These are phyloP conservation scores for Nicator chloris DNA, from an alignment of 2,113 vertebrate species.

Conservation along the genomic window DNA sequence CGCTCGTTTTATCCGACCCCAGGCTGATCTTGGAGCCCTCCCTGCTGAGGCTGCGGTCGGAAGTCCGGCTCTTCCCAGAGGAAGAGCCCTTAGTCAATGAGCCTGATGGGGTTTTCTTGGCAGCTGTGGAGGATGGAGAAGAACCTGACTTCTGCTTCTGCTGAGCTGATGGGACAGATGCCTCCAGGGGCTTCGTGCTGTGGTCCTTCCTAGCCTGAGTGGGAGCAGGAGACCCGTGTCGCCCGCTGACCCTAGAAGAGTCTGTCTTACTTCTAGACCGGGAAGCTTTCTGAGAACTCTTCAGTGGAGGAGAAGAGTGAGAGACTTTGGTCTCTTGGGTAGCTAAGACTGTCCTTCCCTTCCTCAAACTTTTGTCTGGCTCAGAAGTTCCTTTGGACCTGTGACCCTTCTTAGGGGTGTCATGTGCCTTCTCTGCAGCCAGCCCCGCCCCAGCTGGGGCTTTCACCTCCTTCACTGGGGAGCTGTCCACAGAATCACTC, in stretches of 20 bases:
- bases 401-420: slow-evolving; percentile 65
- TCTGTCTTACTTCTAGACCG: slow-evolving; percentile 73
- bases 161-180: slow-evolving; percentile 49
- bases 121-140: slow-evolving; percentile 71
- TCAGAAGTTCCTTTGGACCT: slow-evolving; percentile 73
- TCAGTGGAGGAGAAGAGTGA: slow-evolving; percentile 70
- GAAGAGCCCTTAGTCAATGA: slow-evolving; percentile 66
- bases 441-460: slow-evolving; percentile 67
- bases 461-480: slow-evolving; percentile 85
- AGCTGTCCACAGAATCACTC: slow-evolving; percentile 81
- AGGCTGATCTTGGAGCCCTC: slow-evolving; percentile 86
- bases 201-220: slow-evolving; percentile 78
- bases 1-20: slow-evolving; percentile 70
- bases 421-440: slow-evolving; percentile 72
- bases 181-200: slow-evolving; percentile 56
- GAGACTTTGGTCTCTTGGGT: slow-evolving; percentile 70
- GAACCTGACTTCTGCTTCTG: slow-evolving; percentile 77
- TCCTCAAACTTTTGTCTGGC: slow-evolving; percentile 80
- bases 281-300: slow-evolving; percentile 71
- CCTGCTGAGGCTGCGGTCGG: slow-evolving; percentile 83
- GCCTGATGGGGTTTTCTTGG: slow-evolving; percentile 70
- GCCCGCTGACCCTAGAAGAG: slow-evolving; percentile 69
- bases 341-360: slow-evolving; percentile 76
- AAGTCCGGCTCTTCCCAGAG: slow-evolving; percentile 76
- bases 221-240: slow-evolving; percentile 73